These are phyloP conservation scores for Alauda arvensis DNA, from an alignment of 2,797 vertebrate species.

Conservation along the genomic window DNA sequence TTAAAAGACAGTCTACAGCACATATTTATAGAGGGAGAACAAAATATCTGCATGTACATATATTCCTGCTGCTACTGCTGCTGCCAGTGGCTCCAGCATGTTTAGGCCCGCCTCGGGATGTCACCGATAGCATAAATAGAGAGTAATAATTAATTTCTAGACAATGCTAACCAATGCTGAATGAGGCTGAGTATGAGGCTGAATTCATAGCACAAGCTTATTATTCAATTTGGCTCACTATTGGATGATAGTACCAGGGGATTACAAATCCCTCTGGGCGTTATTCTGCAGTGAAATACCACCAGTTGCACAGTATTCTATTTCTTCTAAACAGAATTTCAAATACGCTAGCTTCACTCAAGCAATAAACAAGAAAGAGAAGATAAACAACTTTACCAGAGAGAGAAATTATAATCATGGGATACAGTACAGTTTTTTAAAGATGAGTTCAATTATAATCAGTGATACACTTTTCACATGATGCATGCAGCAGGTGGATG, in stretches of 20 bases:
- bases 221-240: constrained; percentile 24
- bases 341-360: not conserved
- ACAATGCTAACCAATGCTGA: not conserved
- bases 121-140: not conserved
- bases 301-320: not conserved
- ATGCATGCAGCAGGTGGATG: not conserved
- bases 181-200: not conserved
- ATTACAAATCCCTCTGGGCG: constrained; percentile 30
- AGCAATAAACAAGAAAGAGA: constrained; percentile 21
- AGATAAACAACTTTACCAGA: not conserved
- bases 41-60: not conserved
- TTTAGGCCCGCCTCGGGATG: not conserved
- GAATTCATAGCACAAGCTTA: not conserved
- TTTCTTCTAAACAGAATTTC: constrained; percentile 5
- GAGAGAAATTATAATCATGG: not conserved
- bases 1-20: not conserved
- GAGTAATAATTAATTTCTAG: constrained; percentile 29
- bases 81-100: rapidly evolving
- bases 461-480: not conserved
- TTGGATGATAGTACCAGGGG: not conserved
- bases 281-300: constrained; percentile 12
- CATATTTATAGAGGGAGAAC: not conserved
- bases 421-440: rapidly evolving
- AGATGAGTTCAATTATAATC: not conserved
- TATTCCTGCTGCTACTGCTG: not conserved